phyloP scores from a whole-genome alignment of 2,888 invertebrate genomes.

The Hetaerina titia region DNA sequence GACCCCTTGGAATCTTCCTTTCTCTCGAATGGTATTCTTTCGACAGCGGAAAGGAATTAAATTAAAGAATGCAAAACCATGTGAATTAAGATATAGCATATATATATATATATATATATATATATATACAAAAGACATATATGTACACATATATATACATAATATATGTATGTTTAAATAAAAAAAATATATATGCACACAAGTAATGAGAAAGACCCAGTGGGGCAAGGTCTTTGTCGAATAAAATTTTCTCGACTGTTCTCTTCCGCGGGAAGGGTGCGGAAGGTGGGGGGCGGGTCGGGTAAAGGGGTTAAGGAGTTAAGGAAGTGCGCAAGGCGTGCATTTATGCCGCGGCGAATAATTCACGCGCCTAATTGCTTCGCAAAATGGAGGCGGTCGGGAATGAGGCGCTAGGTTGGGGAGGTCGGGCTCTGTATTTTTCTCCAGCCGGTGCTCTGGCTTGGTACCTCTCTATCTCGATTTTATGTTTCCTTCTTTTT shows the following conservation, averaged over 20 bases:
- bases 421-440: neutral
- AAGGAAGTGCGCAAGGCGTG: neutral
- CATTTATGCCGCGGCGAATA: neutral
- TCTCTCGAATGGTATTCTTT: neutral
- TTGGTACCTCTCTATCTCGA: neutral
- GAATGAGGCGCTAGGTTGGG: neutral
- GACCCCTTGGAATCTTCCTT: neutral
- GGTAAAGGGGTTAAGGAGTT: conserved; percentile 4
- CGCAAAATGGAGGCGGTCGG: neutral
- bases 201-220: neutral
- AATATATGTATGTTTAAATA: neutral
- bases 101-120: neutral
- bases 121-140: neutral
- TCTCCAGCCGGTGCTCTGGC: neutral
- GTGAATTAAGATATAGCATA: neutral
- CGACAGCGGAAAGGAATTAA: neutral
- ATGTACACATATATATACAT: neutral
- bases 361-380: conserved; percentile 22
- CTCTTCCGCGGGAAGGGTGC: neutral
- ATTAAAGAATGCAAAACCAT: neutral
- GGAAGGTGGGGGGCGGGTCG: neutral
- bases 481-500: neutral
- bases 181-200: neutral
- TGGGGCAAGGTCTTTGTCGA: neutral
- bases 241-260: neutral